Evolutionary conservation across 2,113 vertebrate species (phyloP), one percentile per base, ranked within the genome.

Genomic region (Percina caprodes): DNA sequence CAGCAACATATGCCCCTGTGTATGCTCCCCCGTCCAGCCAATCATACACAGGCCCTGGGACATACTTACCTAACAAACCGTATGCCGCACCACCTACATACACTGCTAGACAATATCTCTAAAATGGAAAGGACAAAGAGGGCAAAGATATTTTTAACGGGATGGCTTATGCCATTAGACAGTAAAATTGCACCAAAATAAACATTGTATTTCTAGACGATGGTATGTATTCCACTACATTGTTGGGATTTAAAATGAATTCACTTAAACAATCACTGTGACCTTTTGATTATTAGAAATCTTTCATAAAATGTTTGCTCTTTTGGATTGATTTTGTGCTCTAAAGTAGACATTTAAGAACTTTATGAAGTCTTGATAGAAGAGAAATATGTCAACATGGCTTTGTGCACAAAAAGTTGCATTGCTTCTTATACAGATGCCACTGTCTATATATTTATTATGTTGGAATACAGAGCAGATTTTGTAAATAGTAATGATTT

Each of bases 11-110:
- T 1, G 74, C 74, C 1, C 92, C 86, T 0, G 77, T 87, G 21
- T 94, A 94, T 21, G 87, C 74, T 15, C 93, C 94, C 0, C 49
- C 88, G 18, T 80, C 90, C 77, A 93, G 80, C 70, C 67, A 9
- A 35, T 4, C 88, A 0, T 95, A 95, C 82, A 65, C 90, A 8
- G 46, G 21, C 0, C 59, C 84, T 0, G 91, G 86, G 24, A 39
- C 90, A 0, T 95, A 95, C 1, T 0, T 45, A 0, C 89, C 94
- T 3, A 48, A 1, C 85, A 95, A 95, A 74, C 80, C 89, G 0
- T 93, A 95, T 10, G 84, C 66, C 14, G 79, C 79, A 0, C 91
- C 94, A 0, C 14, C 77, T 1, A 2, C 54, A 14, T 92, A 94
- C 69, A 12, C 92, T 12, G n/a, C 85, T 2, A 3, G 90, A 59